These are phyloP conservation scores for Zeus faber DNA, from an alignment of 2,113 vertebrate genomes.

Conservation along the genomic window DNA sequence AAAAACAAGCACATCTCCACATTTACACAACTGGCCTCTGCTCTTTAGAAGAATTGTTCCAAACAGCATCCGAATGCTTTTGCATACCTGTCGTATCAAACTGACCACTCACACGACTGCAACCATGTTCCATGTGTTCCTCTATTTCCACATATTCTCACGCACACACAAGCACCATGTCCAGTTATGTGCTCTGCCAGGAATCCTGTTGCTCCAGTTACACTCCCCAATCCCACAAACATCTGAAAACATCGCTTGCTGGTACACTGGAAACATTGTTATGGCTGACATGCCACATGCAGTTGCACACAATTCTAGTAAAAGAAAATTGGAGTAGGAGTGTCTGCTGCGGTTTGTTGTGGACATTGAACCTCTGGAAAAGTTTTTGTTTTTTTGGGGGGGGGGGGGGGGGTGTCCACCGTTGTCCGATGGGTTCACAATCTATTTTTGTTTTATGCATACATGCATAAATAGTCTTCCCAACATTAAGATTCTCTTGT, in stretches of 20 bases:
- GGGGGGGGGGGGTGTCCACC: too few species aligned
- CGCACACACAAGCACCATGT: background rate
- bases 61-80: background rate
- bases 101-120: background rate
- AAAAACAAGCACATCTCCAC: background rate
- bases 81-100: background rate
- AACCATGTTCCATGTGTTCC: background rate
- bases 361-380: too few species aligned
- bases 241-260: slow-evolving; percentile 36
- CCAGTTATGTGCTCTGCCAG: slow-evolving; percentile 13
- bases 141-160: background rate
- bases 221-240: slow-evolving; percentile 15
- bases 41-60: background rate
- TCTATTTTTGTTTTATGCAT: too few species aligned
- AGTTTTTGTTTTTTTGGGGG: too few species aligned
- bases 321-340: slow-evolving; percentile 27
- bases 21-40: background rate
- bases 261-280: slow-evolving; percentile 42
- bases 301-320: slow-evolving; percentile 15
- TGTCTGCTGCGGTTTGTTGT: too few species aligned
- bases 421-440: too few species aligned
- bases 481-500: too few species aligned
- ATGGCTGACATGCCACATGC: slow-evolving; percentile 14
- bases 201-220: slow-evolving; percentile 3
- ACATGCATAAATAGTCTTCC: too few species aligned